Evolutionary conservation across 1,140 invertebrate genomes (phyloP).

Genomic region (Penaeus chinensis): DNA sequence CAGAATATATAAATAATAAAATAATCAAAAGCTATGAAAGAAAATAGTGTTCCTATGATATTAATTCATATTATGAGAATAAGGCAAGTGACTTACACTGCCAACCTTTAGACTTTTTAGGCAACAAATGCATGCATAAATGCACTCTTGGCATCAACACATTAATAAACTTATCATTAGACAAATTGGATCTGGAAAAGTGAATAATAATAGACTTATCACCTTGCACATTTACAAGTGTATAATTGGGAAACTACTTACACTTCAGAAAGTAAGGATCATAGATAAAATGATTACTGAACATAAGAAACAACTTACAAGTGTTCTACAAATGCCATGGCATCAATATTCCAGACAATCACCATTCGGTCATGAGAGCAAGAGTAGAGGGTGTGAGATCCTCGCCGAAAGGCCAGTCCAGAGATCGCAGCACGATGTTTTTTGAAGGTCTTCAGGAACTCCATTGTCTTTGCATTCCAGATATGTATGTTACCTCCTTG

Average conservation of each 20-base stretch:
- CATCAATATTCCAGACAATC: slow-evolving; percentile 91
- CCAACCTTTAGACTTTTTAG: neutral
- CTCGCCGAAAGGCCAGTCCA: slow-evolving; percentile 86
- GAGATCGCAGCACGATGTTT: slow-evolving; percentile 82
- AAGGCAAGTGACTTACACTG: no score
- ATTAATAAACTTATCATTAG: no score
- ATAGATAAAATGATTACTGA: neutral
- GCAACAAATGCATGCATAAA: neutral
- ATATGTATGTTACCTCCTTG: slow-evolving; percentile 82
- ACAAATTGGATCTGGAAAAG: no score
- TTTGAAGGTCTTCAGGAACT: slow-evolving; percentile 83
- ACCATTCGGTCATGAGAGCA: slow-evolving; percentile 84
- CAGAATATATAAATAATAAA: no score
- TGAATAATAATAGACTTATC: no score
- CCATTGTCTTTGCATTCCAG: slow-evolving; percentile 83
- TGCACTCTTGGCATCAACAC: neutral
- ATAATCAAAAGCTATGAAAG: no score
- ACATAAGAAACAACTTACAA: slow-evolving; percentile 73
- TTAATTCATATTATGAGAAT: no score
- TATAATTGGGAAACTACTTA: neutral
- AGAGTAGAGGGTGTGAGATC: slow-evolving; percentile 90
- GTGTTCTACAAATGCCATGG: slow-evolving; percentile 96
- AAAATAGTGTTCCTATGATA: no score
- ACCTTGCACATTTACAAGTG: neutral
- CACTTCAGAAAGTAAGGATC: neutral